A percentile compares a stretch with the other conserved stretches of the same genome.
Conservation (phyloP, 2,888 invertebrate genomes). For the Drosophila rellima region DNA sequence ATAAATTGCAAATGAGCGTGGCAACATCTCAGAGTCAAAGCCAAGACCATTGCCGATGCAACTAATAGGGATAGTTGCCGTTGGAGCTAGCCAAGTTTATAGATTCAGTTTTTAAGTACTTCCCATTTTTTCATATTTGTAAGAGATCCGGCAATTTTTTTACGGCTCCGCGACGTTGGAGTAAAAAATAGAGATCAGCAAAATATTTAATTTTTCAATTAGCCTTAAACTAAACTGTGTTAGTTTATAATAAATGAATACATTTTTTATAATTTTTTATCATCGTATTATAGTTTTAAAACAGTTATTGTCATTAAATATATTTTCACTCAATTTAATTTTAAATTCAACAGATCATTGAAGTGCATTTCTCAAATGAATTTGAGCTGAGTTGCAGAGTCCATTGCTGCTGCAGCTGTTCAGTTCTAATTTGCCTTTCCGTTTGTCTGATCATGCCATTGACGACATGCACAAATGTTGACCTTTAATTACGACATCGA, state of each 20-base stretch:
- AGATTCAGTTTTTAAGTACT: constrained; percentile 8
- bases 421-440: constrained; percentile 35
- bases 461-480: constrained; percentile 82
- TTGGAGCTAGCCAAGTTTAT: constrained; percentile 7
- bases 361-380: neutral
- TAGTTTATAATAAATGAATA: no score
- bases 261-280: no score
- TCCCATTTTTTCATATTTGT: neutral
- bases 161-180: neutral
- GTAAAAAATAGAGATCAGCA: no score
- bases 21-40: constrained; percentile 34
- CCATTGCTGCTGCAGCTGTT: constrained; percentile 4
- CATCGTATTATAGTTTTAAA: no score
- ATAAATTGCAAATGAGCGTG: constrained; percentile 69
- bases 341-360: neutral
- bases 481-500: constrained; percentile 82
- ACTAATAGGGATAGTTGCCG: neutral
- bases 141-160: constrained; percentile 7
- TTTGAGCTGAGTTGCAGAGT: neutral
- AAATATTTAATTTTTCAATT: no score
- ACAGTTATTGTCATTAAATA: no score
- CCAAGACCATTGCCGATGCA: constrained; percentile 42
- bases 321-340: neutral
- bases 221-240: no score
- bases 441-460: constrained; percentile 61